phyloP scores from a whole-genome alignment of 1,140 invertebrate genomes.

The Brachionus paranguensis region DNA sequence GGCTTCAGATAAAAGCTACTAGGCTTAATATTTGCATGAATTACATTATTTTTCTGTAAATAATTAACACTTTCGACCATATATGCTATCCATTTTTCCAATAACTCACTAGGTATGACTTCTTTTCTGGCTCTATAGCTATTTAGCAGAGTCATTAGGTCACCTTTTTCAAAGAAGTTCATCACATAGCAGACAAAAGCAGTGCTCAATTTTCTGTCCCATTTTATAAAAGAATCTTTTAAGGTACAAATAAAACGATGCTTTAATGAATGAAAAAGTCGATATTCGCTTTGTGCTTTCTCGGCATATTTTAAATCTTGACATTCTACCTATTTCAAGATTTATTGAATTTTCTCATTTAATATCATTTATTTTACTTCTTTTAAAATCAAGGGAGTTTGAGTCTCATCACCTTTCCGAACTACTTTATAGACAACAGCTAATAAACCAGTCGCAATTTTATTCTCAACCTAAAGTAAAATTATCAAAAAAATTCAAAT shows the following conservation, averaged over 20 bases:
- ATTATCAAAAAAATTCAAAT: background rate
- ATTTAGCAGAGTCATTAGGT: background rate
- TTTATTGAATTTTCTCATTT: background rate
- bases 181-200: conserved; percentile 26
- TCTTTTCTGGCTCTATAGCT: background rate
- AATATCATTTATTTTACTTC: background rate
- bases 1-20: conserved; percentile 34
- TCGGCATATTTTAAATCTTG: background rate
- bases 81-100: conserved; percentile 27
- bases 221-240: conserved; percentile 25
- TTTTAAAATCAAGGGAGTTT: conserved; percentile 7
- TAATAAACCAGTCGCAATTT: background rate
- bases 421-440: conserved; percentile 1
- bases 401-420: background rate
- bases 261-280: background rate
- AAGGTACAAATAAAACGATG: conserved; percentile 9
- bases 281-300: conserved; percentile 17
- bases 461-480: background rate
- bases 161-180: conserved; percentile 30
- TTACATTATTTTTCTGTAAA: conserved; percentile 14
- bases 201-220: conserved; percentile 9
- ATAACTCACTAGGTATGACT: background rate
- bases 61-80: conserved; percentile 16
- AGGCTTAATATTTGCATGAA: conserved; percentile 24
- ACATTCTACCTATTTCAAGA: conserved; percentile 4